Base-by-base conservation (phyloP, 2,888 invertebrate species). In the Catocala fraxini region DNA sequence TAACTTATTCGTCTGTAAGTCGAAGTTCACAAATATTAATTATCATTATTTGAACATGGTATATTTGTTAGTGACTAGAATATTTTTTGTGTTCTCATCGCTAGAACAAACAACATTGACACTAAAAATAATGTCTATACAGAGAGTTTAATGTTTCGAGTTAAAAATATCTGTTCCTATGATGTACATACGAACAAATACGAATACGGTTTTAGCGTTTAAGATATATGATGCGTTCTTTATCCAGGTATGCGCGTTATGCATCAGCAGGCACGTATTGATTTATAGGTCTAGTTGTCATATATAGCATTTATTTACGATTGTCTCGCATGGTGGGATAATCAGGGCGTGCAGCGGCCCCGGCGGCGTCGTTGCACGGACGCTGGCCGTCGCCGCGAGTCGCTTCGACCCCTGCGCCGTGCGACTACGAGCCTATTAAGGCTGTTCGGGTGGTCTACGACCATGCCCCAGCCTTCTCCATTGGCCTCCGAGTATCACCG, bases 371-470 rank as follows among this genome's bases (percentile, higher is more conserved):
- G 4, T 95, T 98, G 41, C 97, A 98, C 84, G 96, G 97, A 55
- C 96, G 98, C 25, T 97, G 96, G 76, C 96, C 96, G 75, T 96
- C 96, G 39, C 94, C 95, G 5, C 96, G 95, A 66, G 84, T 94
- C 6, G 95, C 95, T 75, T 95, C 95, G 5, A 97, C 98, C 25
- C 98, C 98, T 1, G 98, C 98, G 6, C 98, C 98, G 0, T 98
- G 98, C n/a, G 97, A 98, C 88, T 98, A 98, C 88, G 96, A 97
- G 87, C 97, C 97, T 0, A 96, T 96, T 81, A 97, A 96, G 76
- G 95, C 97, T 0, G 91, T 95, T 43, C 94, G 95, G 71, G 94
- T 89, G 4, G 89, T 91, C 41, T 85, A 92, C 67, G 95, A 95
- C 75, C 90, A 95, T 72, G 93, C 95, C 12, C 96, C 96, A 43